Percentiles rank a stretch among this genome's conserved stretches.
Evolutionary conservation across 2,797 vertebrate genomes (phyloP).

Genomic region (Acanthis flammea): DNA sequence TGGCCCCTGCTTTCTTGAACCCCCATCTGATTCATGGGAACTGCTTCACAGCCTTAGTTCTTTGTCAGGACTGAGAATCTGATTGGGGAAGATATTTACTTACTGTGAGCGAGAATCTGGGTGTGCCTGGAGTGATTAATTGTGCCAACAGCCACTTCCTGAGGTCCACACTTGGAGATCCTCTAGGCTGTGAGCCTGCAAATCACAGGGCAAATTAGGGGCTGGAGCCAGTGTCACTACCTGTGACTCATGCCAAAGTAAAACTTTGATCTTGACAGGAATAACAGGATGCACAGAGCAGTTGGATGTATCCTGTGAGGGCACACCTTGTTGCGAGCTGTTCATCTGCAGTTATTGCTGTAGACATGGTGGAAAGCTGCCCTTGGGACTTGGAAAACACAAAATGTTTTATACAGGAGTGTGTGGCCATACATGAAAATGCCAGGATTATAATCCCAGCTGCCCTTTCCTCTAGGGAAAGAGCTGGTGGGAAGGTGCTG

Average conservation of each 20-base stretch:
- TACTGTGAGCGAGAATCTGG: background rate
- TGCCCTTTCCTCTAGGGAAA: background rate
- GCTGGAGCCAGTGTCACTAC: background rate
- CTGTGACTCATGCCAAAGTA: slow-evolving; percentile 3
- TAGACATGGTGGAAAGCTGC: background rate
- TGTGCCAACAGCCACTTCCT: slow-evolving; percentile 13
- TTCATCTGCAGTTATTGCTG: background rate
- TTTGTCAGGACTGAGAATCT: background rate
- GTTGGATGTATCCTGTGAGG: slow-evolving; percentile 29
- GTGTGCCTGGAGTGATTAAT: background rate
- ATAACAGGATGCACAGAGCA: slow-evolving; percentile 38
- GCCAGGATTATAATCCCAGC: background rate
- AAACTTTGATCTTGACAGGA: slow-evolving; percentile 40
- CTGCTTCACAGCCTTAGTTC: background rate
- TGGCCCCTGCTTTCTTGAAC: background rate
- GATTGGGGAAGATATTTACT: background rate
- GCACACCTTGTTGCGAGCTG: background rate
- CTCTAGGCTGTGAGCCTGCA: background rate
- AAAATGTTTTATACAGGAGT: background rate
- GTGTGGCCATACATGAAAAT: background rate
- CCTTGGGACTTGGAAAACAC: background rate
- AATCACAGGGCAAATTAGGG: background rate
- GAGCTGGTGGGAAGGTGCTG: background rate
- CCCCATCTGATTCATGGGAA: background rate
- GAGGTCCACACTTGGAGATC: background rate